A percentile compares a stretch with the other conserved stretches of the same genome.
These are phyloP conservation scores for Nyleta sp. DNA, from an alignment of 2,888 invertebrate species.

Conservation along the genomic window DNA sequence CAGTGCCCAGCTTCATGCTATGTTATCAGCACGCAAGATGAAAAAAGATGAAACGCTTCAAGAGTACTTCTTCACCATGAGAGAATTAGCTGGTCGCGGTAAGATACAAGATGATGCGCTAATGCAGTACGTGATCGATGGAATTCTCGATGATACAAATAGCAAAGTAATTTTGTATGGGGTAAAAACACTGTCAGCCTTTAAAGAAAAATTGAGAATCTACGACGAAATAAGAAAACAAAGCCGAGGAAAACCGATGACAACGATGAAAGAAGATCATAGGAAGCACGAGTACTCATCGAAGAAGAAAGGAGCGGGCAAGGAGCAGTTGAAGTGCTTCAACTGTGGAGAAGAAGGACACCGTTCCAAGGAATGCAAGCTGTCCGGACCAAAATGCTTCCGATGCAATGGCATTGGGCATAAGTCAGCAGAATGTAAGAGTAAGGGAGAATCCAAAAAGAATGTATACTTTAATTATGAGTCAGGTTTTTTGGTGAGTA, in stretches of 20 bases:
- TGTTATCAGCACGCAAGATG: conserved; percentile 27
- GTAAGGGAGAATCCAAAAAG: conserved; percentile 17
- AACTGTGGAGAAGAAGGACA: conserved; percentile 35
- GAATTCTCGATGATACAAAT: conserved; percentile 45
- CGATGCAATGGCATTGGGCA: conserved; percentile 20
- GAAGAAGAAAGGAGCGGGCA: background rate
- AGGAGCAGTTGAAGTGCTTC: background rate
- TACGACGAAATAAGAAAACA: conserved; percentile 32
- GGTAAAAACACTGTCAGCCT: conserved; percentile 13
- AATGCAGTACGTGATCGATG: conserved; percentile 58
- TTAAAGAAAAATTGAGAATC: conserved; percentile 38
- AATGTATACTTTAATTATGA: conserved; percentile 17
- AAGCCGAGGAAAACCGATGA: background rate
- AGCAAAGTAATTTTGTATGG: conserved; percentile 52
- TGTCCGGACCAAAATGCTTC: conserved; percentile 23
- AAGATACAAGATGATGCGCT: conserved; percentile 36
- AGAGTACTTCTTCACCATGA: conserved; percentile 60
- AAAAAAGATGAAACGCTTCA: conserved; percentile 40
- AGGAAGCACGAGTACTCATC: background rate
- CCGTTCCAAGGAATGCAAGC: conserved; percentile 3
- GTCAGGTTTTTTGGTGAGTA: background rate
- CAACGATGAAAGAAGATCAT: background rate
- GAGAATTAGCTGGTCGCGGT: conserved; percentile 40
- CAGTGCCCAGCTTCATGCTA: conserved; percentile 42
- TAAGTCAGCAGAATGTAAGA: conserved; percentile 5